phyloP scores from a whole-genome alignment of 2,797 vertebrate genomes.

The Cuculus canorus region DNA sequence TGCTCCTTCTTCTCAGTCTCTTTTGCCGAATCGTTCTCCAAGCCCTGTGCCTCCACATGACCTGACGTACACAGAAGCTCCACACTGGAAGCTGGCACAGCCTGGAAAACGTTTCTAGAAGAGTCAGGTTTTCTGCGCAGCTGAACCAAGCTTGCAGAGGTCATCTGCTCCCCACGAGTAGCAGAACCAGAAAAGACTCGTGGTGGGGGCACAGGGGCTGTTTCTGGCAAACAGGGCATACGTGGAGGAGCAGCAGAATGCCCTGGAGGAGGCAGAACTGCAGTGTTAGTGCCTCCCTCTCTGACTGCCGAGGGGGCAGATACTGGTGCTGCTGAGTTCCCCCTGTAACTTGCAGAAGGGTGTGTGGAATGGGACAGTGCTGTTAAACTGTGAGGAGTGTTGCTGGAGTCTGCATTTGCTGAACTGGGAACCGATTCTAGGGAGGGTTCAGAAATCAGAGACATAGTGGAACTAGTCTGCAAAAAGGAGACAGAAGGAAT shows the following conservation, averaged over 20 bases:
- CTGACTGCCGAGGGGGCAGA: conserved; percentile 72
- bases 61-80: conserved; percentile 67
- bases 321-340: conserved; percentile 38
- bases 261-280: not conserved
- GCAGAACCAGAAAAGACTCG: conserved; percentile 67
- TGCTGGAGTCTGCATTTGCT: conserved; percentile 24
- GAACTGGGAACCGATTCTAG: conserved; percentile 71
- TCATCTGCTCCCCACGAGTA: not conserved
- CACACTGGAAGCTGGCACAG: conserved; percentile 63
- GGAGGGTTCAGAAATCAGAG: conserved; percentile 79
- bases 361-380: not conserved
- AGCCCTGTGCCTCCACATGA: conserved; percentile 19
- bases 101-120: conserved; percentile 62
- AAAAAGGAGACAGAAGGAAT: conserved; percentile 59
- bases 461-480: conserved; percentile 88
- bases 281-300: conserved; percentile 65
- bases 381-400: not conserved
- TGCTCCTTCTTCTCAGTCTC: not conserved
- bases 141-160: conserved; percentile 33
- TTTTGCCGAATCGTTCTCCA: not conserved
- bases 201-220: conserved; percentile 36
- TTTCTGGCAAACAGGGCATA: not conserved
- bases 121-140: conserved; percentile 67
- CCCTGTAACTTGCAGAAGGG: not conserved
- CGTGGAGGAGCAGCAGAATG: not conserved